Conservation (phyloP, 2,888 invertebrate genomes). For the Altica lythri region DNA sequence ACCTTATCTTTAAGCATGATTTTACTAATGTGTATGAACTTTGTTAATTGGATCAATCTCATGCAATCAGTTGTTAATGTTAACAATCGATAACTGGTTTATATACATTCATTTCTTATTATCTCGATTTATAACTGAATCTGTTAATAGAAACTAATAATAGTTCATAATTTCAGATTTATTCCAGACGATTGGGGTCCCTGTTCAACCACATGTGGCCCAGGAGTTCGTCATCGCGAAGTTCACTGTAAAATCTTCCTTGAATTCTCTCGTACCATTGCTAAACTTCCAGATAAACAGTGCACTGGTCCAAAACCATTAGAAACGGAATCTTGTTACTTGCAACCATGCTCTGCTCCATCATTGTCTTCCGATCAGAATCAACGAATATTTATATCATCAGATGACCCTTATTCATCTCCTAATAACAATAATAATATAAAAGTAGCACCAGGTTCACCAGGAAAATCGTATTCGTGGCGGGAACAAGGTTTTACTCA, state of each 20-base stretch:
- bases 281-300: conserved; percentile 83
- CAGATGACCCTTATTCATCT: conserved; percentile 56
- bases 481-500: conserved; percentile 87
- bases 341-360: conserved; percentile 72
- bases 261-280: conserved; percentile 87
- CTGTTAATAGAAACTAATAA: too few species aligned
- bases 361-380: conserved; percentile 59
- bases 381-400: too few species aligned
- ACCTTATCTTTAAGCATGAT: too few species aligned
- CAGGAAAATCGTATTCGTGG: conserved; percentile 86
- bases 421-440: conserved; percentile 46
- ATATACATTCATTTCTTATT: too few species aligned
- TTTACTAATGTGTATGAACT: too few species aligned
- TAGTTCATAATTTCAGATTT: conserved; percentile 67
- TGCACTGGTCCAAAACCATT: conserved; percentile 85
- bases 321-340: conserved; percentile 79
- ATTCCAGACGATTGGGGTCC: conserved; percentile 92
- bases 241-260: conserved; percentile 95
- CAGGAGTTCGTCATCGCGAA: conserved; percentile 81
- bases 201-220: conserved; percentile 86
- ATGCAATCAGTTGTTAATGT: too few species aligned
- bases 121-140: too few species aligned
- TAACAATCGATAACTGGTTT: too few species aligned
- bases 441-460: conserved; percentile 49
- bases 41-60: too few species aligned